Evolutionary conservation across 2,888 invertebrate genomes (phyloP).

Genomic region (Linnaemya tessellans): DNA sequence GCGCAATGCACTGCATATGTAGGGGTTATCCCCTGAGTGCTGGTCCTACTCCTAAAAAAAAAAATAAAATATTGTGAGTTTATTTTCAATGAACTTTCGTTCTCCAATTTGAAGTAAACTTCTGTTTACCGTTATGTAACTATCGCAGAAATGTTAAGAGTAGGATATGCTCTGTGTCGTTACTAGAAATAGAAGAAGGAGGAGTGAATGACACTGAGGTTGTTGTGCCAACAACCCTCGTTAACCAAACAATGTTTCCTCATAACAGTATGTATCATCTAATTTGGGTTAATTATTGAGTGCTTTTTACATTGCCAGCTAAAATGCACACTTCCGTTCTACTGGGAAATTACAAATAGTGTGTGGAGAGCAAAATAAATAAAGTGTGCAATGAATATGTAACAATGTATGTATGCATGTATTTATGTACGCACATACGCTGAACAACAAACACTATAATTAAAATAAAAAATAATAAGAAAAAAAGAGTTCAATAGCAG

Average conservation of each 20-base stretch:
- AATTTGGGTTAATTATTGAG: conserved; percentile 57
- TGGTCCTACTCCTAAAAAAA: too few relatives aligned
- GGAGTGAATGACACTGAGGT: too few relatives aligned
- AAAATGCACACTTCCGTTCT: conserved; percentile 67
- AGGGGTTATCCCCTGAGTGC: too few relatives aligned
- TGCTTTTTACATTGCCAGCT: conserved; percentile 21
- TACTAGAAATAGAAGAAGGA: too few relatives aligned
- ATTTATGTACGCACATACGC: neutral
- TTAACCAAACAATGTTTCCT: neutral
- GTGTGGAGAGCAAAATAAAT: conserved; percentile 42
- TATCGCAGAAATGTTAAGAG: too few relatives aligned
- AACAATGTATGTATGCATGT: neutral
- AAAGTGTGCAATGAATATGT: conserved; percentile 37
- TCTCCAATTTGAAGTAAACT: too few relatives aligned
- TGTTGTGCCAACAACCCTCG: neutral
- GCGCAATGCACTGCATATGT: too few relatives aligned
- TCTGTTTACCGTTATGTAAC: too few relatives aligned
- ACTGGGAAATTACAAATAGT: conserved; percentile 58
- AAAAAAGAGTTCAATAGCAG: conserved; percentile 1
- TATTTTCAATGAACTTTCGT: too few relatives aligned
- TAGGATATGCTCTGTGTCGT: too few relatives aligned
- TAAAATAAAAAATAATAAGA: neutral
- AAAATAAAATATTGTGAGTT: too few relatives aligned
- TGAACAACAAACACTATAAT: conserved; percentile 20
- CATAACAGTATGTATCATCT: conserved; percentile 6